A percentile compares a stretch with the other conserved stretches of the same genome.
Conservation (phyloP, 2,113 vertebrate species). For the Gallinago jamesoni region DNA sequence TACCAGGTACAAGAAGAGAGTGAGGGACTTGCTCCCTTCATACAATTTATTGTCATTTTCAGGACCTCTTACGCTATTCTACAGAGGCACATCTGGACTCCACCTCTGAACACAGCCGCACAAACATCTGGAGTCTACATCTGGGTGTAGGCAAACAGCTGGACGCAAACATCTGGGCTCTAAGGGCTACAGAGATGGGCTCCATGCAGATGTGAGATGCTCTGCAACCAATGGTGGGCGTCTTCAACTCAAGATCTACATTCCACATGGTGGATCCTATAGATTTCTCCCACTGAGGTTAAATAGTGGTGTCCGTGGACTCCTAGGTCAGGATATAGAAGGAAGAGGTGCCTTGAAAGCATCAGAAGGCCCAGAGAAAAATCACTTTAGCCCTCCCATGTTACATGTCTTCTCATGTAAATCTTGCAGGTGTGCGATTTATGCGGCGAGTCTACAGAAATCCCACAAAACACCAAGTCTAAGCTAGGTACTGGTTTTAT, state of each 20-base stretch:
- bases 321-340: neutral
- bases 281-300: neutral
- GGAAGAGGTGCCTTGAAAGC: neutral
- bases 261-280: neutral
- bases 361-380: neutral
- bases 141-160: neutral
- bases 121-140: neutral
- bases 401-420: neutral
- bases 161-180: neutral
- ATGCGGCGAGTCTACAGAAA: neutral
- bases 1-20: neutral
- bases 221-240: accelerated
- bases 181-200: neutral
- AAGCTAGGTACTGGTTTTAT: neutral
- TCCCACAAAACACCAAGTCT: neutral
- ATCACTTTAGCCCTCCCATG: neutral
- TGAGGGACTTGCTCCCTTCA: neutral
- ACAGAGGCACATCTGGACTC: neutral
- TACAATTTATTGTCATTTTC: neutral
- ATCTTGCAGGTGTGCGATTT: neutral
- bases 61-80: neutral
- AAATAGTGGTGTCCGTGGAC: neutral
- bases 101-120: neutral
- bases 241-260: neutral
- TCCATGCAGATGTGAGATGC: neutral